A percentile compares a stretch with the other conserved stretches of the same genome.
Evolutionary conservation across 2,888 invertebrate species (phyloP).

Genomic region (Sarcophaga caerulescens): DNA sequence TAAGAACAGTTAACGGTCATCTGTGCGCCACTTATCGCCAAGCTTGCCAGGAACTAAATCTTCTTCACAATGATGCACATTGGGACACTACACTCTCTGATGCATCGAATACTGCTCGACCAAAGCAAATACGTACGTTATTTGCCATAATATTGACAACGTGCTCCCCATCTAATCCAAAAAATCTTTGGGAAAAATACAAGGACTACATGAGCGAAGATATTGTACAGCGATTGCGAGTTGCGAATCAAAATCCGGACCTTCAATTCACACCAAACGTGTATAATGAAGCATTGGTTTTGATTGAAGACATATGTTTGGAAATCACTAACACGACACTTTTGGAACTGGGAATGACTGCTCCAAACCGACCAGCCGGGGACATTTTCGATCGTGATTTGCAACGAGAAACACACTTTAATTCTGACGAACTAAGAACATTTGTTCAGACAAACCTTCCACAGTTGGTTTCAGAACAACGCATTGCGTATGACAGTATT

Average conservation of each 20-base stretch:
- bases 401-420: conserved; percentile 26
- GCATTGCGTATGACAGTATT: too few relatives aligned
- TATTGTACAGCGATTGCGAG: conserved; percentile 51
- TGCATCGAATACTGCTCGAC: too few relatives aligned
- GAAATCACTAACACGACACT: conserved; percentile 61
- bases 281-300: conserved; percentile 62
- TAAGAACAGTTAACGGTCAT: too few relatives aligned
- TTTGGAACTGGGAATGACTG: conserved; percentile 66
- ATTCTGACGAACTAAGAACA: conserved; percentile 9
- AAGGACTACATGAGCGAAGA: conserved; percentile 41
- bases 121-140: background rate
- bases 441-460: too few relatives aligned
- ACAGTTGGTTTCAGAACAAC: too few relatives aligned
- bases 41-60: too few relatives aligned
- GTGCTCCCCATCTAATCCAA: conserved; percentile 52
- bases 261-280: conserved; percentile 45
- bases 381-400: conserved; percentile 32
- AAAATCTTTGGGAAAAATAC: conserved; percentile 39
- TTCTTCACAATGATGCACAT: too few relatives aligned
- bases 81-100: too few relatives aligned
- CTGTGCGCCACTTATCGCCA: too few relatives aligned
- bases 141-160: conserved; percentile 56
- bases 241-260: conserved; percentile 26
- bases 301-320: conserved; percentile 63
- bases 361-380: conserved; percentile 22